Conservation (phyloP, 2,888 invertebrate species). For the Pedicia rivosa region DNA sequence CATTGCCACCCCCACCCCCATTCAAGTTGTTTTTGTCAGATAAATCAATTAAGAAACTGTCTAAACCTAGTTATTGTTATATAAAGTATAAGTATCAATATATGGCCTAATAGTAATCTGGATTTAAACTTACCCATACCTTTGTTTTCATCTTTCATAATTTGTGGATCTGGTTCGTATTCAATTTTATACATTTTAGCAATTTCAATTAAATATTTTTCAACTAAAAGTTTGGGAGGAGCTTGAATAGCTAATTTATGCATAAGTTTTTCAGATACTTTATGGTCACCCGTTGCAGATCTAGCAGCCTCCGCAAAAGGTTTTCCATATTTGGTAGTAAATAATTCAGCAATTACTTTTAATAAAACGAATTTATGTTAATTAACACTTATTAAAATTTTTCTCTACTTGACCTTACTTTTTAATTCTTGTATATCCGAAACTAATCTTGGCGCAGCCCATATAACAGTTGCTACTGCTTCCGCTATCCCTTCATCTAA, state of each 20-base stretch:
- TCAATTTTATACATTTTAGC: constrained; percentile 89
- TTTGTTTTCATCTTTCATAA: constrained; percentile 55
- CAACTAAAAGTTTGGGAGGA: constrained; percentile 88
- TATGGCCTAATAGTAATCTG: too few relatives aligned
- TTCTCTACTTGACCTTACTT: constrained; percentile 10
- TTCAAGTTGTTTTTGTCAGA: constrained; percentile 39
- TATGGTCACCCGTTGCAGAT: constrained; percentile 74
- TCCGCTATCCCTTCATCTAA: constrained; percentile 92
- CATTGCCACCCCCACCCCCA: constrained; percentile 32
- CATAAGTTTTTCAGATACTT: constrained; percentile 78
- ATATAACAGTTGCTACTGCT: constrained; percentile 88
- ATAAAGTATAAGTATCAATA: neutral
- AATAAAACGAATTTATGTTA: neutral
- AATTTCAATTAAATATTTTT: constrained; percentile 86
- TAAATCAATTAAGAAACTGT: constrained; percentile 53
- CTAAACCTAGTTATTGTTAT: constrained; percentile 32
- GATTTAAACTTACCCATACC: constrained; percentile 23
- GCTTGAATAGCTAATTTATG: constrained; percentile 89
- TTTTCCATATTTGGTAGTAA: constrained; percentile 86
- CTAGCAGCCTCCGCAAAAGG: constrained; percentile 82
- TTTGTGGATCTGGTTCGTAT: constrained; percentile 88
- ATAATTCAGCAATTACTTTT: constrained; percentile 64
- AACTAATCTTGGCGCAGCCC: constrained; percentile 90
- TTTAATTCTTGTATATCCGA: constrained; percentile 65
- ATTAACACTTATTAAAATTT: neutral